Percentiles rank a stretch among this genome's conserved stretches.
Conservation (phyloP, 2,797 vertebrate species). For the Myotis pilosus region DNA sequence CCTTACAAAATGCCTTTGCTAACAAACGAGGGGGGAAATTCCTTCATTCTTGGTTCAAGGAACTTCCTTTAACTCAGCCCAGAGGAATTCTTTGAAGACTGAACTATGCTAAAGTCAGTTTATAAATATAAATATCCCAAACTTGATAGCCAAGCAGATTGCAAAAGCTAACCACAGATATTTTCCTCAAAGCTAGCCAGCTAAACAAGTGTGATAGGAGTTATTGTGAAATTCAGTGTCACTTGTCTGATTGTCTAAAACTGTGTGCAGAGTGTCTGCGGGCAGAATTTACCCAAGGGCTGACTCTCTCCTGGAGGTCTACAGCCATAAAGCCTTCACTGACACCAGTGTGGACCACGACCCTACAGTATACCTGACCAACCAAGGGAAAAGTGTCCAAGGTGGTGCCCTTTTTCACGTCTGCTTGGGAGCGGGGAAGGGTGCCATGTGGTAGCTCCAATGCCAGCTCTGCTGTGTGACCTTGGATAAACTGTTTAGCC, state of each 20-base stretch:
- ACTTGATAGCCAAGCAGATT: slow-evolving; percentile 33
- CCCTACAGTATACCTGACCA: neutral
- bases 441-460: neutral
- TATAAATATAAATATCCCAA: slow-evolving; percentile 55
- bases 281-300: neutral
- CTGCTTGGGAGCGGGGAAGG: too few species aligned
- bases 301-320: neutral
- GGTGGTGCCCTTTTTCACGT: neutral
- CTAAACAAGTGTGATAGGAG: neutral
- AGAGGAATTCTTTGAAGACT: slow-evolving; percentile 45
- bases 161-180: slow-evolving; percentile 43
- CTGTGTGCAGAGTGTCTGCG: neutral
- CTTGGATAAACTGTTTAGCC: neutral
- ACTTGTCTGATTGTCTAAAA: neutral
- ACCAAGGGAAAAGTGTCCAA: neutral
- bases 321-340: neutral
- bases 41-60: slow-evolving; percentile 47
- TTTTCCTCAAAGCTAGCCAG: slow-evolving; percentile 39
- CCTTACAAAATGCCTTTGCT: neutral
- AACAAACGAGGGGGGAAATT: slow-evolving; percentile 20
- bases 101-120: slow-evolving; percentile 23
- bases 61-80: slow-evolving; percentile 53
- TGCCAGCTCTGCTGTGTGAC: neutral
- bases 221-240: neutral
- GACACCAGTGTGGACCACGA: neutral